phyloP scores from a whole-genome alignment of 2,888 invertebrate species.

The Agrotis puta region DNA sequence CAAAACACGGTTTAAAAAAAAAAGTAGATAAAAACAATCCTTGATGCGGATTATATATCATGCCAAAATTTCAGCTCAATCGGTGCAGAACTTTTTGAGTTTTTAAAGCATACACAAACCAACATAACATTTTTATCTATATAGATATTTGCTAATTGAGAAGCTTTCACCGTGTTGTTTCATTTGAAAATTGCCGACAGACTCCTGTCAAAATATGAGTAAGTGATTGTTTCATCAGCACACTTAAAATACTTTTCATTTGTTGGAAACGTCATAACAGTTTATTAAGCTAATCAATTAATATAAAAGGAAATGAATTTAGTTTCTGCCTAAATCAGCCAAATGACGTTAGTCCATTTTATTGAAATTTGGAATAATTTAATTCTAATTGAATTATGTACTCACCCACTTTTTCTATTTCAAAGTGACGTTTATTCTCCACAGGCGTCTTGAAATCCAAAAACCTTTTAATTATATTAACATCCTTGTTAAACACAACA shows the following conservation, averaged over 20 bases:
- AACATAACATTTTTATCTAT: too few species aligned
- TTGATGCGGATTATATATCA: too few species aligned
- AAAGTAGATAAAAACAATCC: too few species aligned
- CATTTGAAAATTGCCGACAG: not conserved
- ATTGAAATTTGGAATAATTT: constrained; percentile 24
- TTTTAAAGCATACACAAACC: too few species aligned
- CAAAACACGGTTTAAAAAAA: too few species aligned
- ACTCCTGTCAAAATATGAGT: not conserved
- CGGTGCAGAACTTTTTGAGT: too few species aligned
- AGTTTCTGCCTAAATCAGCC: not conserved
- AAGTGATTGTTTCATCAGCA: not conserved
- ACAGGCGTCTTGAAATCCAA: constrained; percentile 71
- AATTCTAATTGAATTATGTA: constrained; percentile 67
- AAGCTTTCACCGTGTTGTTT: constrained; percentile 2
- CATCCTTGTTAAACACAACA: constrained; percentile 69
- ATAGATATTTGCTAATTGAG: not conserved
- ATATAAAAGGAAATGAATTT: not conserved
- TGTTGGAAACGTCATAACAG: not conserved
- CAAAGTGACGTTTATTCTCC: constrained; percentile 66
- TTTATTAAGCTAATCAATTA: not conserved
- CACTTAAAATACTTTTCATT: not conserved
- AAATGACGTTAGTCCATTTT: not conserved
- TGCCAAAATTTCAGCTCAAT: too few species aligned
- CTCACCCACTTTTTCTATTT: constrained; percentile 87
- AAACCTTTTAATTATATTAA: constrained; percentile 61